Conservation (phyloP, 2,888 invertebrate species). For the Pyrochroa serraticornis region DNA sequence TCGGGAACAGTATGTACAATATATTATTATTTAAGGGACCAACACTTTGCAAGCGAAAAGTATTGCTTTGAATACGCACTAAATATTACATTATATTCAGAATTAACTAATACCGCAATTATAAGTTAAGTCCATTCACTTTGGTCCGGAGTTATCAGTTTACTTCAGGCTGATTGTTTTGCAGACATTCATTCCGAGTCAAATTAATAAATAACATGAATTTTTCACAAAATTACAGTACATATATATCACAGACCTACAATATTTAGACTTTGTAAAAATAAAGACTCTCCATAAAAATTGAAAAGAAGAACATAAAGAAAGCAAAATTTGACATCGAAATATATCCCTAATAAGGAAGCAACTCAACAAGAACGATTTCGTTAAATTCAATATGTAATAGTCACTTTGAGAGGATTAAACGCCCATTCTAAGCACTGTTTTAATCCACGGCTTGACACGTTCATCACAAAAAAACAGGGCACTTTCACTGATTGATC, state of each 20-base stretch:
- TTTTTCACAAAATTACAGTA: constrained; percentile 52
- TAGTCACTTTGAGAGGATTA: constrained; percentile 27
- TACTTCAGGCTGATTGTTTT: constrained; percentile 49
- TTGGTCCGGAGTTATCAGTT: constrained; percentile 56
- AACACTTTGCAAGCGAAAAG: constrained; percentile 56
- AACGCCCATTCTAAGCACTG: constrained; percentile 39
- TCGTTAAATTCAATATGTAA: neutral
- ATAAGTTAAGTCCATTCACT: constrained; percentile 48
- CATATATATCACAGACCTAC: constrained; percentile 61
- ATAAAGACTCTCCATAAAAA: constrained; percentile 13
- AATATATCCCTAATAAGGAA: constrained; percentile 14
- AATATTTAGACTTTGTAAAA: constrained; percentile 49
- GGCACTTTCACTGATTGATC: constrained; percentile 43
- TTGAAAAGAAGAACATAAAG: constrained; percentile 6
- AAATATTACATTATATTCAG: constrained; percentile 44
- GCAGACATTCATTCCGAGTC: constrained; percentile 44
- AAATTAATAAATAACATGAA: constrained; percentile 48
- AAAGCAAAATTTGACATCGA: constrained; percentile 19
- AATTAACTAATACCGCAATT: constrained; percentile 27
- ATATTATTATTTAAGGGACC: constrained; percentile 51
- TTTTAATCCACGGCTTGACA: constrained; percentile 31
- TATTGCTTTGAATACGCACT: constrained; percentile 58
- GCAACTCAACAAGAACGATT: constrained; percentile 14
- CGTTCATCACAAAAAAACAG: constrained; percentile 38
- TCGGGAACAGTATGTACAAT: constrained; percentile 38